These are phyloP conservation scores for Drosophila lowei DNA, from an alignment of 1,140 invertebrate genomes.

Conservation along the genomic window DNA sequence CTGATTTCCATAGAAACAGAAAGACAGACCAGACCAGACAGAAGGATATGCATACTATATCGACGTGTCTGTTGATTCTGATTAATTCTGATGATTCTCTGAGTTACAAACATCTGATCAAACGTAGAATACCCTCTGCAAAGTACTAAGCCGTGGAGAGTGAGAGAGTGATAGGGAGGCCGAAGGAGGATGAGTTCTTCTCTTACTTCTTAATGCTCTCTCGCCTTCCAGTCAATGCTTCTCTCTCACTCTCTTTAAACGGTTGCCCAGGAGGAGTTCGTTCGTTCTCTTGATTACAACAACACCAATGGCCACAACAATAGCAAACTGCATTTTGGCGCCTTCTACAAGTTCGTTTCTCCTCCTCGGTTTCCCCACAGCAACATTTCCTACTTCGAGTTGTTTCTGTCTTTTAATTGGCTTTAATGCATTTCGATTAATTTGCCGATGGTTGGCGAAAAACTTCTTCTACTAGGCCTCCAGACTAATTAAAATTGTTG, in stretches of 20 bases:
- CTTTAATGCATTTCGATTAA: constrained; percentile 74
- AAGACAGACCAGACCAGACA: too few species aligned
- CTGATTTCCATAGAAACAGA: too few species aligned
- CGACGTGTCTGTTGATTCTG: too few species aligned
- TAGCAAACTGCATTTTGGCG: constrained; percentile 17
- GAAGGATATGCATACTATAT: too few species aligned
- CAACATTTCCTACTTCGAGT: constrained; percentile 2
- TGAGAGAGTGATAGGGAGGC: too few species aligned
- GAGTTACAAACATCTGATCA: too few species aligned
- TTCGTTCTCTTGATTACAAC: constrained; percentile 54
- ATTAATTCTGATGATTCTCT: too few species aligned
- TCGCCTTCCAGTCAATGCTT: too few species aligned
- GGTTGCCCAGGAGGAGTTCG: constrained; percentile 3
- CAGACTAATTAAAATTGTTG: constrained; percentile 76
- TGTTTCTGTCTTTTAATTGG: constrained; percentile 58
- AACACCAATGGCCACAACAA: constrained; percentile 21
- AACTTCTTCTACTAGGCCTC: constrained; percentile 37
- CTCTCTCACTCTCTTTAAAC: constrained; percentile 4
- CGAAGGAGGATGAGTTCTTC: too few species aligned
- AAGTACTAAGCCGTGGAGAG: too few species aligned
- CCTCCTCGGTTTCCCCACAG: not conserved
- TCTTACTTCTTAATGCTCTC: too few species aligned
- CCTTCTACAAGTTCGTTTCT: constrained; percentile 14
- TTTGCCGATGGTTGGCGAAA: constrained; percentile 61
- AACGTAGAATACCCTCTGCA: too few species aligned